Evolutionary conservation across 2,888 invertebrate species (phyloP).

Genomic region (Byasa hedistus): DNA sequence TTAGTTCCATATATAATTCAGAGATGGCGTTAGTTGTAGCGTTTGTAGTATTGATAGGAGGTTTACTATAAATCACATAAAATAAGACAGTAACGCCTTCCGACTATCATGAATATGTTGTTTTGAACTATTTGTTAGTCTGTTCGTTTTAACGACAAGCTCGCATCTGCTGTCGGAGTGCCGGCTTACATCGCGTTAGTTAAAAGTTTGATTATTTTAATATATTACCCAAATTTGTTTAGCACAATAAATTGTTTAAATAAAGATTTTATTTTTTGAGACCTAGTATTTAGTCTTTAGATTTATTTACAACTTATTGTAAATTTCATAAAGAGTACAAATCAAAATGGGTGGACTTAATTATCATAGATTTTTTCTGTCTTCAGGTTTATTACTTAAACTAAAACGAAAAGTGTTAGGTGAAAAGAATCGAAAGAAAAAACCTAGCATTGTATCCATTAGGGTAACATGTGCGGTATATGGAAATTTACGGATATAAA

Average conservation of each 20-base stretch:
- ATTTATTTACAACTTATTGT: neutral
- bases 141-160: slow-evolving; percentile 20
- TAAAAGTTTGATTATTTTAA: slow-evolving; percentile 13
- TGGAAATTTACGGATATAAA: too few species aligned
- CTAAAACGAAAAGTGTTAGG: too few species aligned
- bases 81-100: slow-evolving; percentile 19
- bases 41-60: neutral
- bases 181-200: slow-evolving; percentile 4
- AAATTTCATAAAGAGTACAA: neutral
- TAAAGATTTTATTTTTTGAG: too few species aligned
- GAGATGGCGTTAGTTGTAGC: slow-evolving; percentile 35
- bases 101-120: slow-evolving; percentile 15
- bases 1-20: slow-evolving; percentile 12
- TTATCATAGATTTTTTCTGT: too few species aligned
- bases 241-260: too few species aligned
- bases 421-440: too few species aligned
- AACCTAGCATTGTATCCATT: too few species aligned
- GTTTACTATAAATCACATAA: slow-evolving; percentile 16
- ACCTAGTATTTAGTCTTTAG: too few species aligned
- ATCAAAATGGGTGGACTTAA: too few species aligned
- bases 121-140: slow-evolving; percentile 23
- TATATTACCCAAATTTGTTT: neutral
- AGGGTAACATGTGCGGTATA: too few species aligned
- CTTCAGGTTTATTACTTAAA: too few species aligned
- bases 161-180: slow-evolving; percentile 26